Evolutionary conservation across 2,888 invertebrate genomes (phyloP).

Genomic region (Odiellus spinosus): DNA sequence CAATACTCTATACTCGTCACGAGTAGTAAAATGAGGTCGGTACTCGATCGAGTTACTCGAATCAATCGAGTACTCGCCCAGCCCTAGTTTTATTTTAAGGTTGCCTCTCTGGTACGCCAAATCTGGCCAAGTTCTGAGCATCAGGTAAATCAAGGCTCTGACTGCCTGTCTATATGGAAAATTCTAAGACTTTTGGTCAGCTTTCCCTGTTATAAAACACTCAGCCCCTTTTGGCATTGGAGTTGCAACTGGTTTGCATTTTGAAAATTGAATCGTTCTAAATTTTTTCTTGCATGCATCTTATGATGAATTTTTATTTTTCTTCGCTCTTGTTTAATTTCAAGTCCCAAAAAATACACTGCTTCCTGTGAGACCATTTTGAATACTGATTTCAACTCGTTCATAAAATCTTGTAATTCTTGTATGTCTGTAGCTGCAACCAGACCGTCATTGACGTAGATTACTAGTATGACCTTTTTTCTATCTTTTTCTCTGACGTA

Average conservation of each 20-base stretch:
- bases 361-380: neutral
- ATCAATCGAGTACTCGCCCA: too few species aligned
- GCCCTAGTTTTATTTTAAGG: too few species aligned
- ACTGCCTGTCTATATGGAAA: conserved; percentile 7
- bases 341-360: conserved; percentile 2
- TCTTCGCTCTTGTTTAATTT: conserved; percentile 2
- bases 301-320: conserved; percentile 3
- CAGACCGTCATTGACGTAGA: conserved; percentile 9
- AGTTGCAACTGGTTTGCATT: conserved; percentile 12
- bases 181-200: neutral
- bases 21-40: too few species aligned
- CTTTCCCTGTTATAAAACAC: neutral
- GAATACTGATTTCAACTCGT: conserved; percentile 3
- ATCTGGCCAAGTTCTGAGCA: conserved; percentile 10
- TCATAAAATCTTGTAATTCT: conserved; percentile 2
- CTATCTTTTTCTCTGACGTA: conserved; percentile 1
- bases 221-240: conserved; percentile 5
- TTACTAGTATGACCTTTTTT: conserved; percentile 1
- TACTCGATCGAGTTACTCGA: too few species aligned
- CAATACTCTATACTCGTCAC: too few species aligned
- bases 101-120: too few species aligned
- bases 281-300: conserved; percentile 6
- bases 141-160: conserved; percentile 9
- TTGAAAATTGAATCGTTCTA: conserved; percentile 6
- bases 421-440: conserved; percentile 2